These are phyloP conservation scores for Climacteris rufus DNA, from an alignment of 2,113 vertebrate genomes.

Conservation along the genomic window DNA sequence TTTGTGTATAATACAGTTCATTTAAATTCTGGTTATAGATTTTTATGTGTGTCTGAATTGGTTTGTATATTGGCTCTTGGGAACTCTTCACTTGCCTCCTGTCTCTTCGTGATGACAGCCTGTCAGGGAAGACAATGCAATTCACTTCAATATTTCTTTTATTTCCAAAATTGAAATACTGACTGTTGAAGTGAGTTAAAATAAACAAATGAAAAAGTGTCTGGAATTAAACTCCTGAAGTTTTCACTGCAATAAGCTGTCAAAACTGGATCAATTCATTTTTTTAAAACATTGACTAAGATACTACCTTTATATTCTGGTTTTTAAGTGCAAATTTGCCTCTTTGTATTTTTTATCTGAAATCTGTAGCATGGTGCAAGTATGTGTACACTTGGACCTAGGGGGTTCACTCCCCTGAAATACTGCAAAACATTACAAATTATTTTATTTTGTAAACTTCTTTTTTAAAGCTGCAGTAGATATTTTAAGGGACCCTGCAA, in stretches of 20 bases:
- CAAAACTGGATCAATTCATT: not conserved
- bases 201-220: not conserved
- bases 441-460: not conserved
- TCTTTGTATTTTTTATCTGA: not conserved
- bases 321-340: not conserved
- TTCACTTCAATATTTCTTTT: not conserved
- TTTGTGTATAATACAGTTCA: not conserved
- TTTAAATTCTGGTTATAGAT: not conserved
- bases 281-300: not conserved
- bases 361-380: not conserved
- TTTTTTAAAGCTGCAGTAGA: not conserved
- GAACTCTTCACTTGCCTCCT: not conserved
- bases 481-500: not conserved
- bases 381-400: not conserved
- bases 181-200: not conserved
- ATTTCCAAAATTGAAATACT: not conserved
- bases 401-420: not conserved
- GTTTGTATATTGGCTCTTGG: not conserved
- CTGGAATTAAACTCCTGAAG: not conserved
- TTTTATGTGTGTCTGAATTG: not conserved
- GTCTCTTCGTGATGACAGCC: not conserved
- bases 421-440: not conserved
- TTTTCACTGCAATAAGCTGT: not conserved
- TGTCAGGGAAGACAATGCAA: not conserved
- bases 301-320: not conserved